Base-by-base conservation (phyloP, 2,113 vertebrate species). In the Paralichthys olivaceus region DNA sequence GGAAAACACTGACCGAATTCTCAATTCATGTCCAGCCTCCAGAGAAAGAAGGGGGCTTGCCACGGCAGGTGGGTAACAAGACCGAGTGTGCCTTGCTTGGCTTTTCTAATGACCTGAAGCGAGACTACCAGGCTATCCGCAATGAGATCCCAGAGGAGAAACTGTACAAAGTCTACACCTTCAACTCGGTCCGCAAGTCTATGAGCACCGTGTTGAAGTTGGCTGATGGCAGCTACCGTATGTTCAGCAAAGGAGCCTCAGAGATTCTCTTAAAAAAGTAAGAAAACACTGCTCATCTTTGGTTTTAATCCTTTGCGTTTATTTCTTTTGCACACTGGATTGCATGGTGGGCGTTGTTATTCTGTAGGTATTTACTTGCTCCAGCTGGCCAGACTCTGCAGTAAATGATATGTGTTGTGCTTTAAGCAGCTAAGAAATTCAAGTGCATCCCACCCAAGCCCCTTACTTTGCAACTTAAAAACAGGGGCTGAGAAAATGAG, bases 71-170 rank as follows among this genome's bases (percentile, higher is more conserved):
- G 93, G 98, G 98, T 79, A 99, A 99, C 94, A 99, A 99, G 95
- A 99, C 98, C 88, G 98, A 99, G 96, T 99, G 98, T 98, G 95
- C 98, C 96, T 97, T 99, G 96, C 94, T 99, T 83, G 97, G 97
- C 90, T 95, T 99, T 83, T 91, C 96, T 81, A 88, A 94, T 87
- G 96, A 98, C 93, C 93, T 99, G 91, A 99, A 98, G 92, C 95
- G 95, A 26, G 97, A 99, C 92, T 99, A 99, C 93, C 97, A 99
- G 92, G 92, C 96, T 0, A 95, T 99, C 78, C 96, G 98, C 89
- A 96, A 96, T 57, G 98, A 99, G 93, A 98, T 99, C 90, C 97
- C 98, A 0, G 98, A 99, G 91, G 97, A 99, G 90, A 96, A 97
- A 87, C 91, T 99, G 14, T 97, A 98, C 94, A 99, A 99, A 94